A percentile compares a stretch with the other conserved stretches of the same genome.
These are phyloP conservation scores for Hepsetus odoe DNA, from an alignment of 2,113 vertebrate genomes.

Conservation along the genomic window DNA sequence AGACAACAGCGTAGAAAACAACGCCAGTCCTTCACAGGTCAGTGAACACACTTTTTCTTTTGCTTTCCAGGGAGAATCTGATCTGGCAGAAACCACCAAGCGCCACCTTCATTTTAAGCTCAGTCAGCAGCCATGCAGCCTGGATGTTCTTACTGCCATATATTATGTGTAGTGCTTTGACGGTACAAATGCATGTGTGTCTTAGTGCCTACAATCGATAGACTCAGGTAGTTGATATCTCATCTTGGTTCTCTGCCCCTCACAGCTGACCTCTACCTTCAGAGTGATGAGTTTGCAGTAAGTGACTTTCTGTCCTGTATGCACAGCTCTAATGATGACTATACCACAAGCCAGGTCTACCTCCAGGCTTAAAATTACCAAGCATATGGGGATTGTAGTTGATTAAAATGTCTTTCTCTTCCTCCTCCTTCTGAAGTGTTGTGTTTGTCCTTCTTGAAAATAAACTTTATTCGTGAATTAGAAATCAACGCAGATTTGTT, in stretches of 20 bases:
- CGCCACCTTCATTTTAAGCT: background rate
- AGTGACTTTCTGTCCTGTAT: background rate
- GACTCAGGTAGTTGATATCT: background rate
- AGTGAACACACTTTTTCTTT: conserved; percentile 7
- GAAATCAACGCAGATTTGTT: no score
- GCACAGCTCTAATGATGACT: background rate
- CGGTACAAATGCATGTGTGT: background rate
- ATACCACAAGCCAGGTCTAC: background rate
- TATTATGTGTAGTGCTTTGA: background rate
- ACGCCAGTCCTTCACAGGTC: conserved; percentile 10
- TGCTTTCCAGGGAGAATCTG: background rate
- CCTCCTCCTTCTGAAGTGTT: no score
- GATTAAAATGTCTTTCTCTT: no score
- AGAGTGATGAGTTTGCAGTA: background rate
- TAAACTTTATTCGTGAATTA: no score
- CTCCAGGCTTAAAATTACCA: background rate
- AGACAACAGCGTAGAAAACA: no score
- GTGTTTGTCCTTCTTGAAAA: no score
- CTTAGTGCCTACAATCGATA: background rate
- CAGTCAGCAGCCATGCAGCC: conserved; percentile 22
- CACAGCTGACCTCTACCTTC: background rate
- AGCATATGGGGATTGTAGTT: no score
- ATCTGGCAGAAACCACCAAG: background rate
- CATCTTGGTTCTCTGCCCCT: background rate
- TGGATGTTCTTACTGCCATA: background rate